Base-by-base conservation (phyloP, 2,797 vertebrate species). In the Bradypodion ventrale region DNA sequence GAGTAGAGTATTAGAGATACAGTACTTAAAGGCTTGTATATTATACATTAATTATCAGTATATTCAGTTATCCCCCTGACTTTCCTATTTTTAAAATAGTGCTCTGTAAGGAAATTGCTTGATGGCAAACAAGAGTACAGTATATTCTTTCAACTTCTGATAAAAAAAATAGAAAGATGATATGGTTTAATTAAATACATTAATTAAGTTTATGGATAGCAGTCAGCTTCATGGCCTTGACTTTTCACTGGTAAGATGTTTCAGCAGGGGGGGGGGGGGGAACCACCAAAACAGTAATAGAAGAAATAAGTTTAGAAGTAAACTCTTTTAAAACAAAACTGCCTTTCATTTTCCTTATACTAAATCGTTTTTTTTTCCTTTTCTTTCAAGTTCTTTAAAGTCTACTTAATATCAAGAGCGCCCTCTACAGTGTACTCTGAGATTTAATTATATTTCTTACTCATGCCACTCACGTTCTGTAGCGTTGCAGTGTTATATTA, bases 361-460 rank as follows among this genome's bases (percentile, higher is more conserved):
- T 32, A 83, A 32, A 35, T 7, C 13, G 3, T 73, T 79, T 72
- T 73, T 79, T 72, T n/a, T n/a, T n/a, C n/a, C n/a, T n/a, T 52
- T 42, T 42, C 68, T 60, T 44, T 80, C 13, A 52, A 80, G 44
- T 74, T 63, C 65, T 69, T 29, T 79, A 35, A 70, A 72, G 56
- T 60, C 65, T 93, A 90, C n/a, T 79, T 80, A 89, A 93, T 93
- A 89, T 93, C 93, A 94, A 94, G 87, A 91, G 91, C 90, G 74
- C 93, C 94, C 93, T 94, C 94, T 94, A 92, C 91, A 94, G 94
- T 83, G 89, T 66, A 60, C 82, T 89, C 77, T 21, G 81, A 86
- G 32, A 74, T 6, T 49, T 70, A 88, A 73, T 75, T 52, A 13
- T 1, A n/a, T 35, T 70, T 85, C 52, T 80, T 46, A 16, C 76